Evolutionary conservation across 2,113 vertebrate species (phyloP).

Genomic region (Fregetta grallaria): DNA sequence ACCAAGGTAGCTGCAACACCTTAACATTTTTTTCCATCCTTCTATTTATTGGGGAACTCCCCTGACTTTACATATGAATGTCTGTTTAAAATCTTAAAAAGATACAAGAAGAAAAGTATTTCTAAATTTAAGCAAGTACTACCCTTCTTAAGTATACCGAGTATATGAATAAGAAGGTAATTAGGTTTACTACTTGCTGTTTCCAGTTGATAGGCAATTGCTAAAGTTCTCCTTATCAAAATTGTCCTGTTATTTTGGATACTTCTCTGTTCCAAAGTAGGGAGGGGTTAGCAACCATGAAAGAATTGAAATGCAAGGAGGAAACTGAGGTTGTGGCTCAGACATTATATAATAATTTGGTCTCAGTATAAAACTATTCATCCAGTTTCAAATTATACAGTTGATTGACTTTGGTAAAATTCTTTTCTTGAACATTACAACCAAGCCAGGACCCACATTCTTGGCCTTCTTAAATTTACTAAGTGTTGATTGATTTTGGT

Average conservation of each 20-base stretch:
- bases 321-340: constrained; percentile 20
- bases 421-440: background rate
- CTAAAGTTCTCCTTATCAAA: background rate
- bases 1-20: background rate
- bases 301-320: background rate
- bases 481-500: constrained; percentile 5
- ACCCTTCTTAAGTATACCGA: background rate
- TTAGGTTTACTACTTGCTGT: background rate
- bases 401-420: background rate
- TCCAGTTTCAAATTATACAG: constrained; percentile 3
- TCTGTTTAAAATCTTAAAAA: background rate
- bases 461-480: background rate
- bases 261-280: background rate
- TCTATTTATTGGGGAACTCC: background rate
- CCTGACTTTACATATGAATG: background rate
- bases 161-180: background rate
- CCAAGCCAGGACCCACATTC: background rate
- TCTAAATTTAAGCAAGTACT: background rate
- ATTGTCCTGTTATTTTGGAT: background rate
- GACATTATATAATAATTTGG: constrained; percentile 24
- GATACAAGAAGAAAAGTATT: background rate
- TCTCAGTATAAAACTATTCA: background rate
- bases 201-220: background rate
- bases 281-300: background rate
- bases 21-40: background rate